phyloP scores from a whole-genome alignment of 2,888 invertebrate genomes.

The Orthosia cruda region DNA sequence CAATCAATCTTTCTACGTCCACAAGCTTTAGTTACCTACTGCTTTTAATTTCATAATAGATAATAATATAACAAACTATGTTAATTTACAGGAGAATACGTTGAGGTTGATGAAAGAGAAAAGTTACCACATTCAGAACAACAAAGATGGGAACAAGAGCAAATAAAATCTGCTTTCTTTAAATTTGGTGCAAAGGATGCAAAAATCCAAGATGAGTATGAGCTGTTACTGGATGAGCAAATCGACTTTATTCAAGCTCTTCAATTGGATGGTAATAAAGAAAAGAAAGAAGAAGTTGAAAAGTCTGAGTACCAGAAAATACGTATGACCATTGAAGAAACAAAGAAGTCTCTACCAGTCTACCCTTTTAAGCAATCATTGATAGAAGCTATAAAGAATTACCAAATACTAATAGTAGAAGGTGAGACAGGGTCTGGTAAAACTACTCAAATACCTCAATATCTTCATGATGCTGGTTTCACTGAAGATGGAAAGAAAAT shows the following conservation, averaged over 20 bases:
- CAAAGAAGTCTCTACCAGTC: slow-evolving; percentile 97
- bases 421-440: slow-evolving; percentile 99
- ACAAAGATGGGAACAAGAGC: slow-evolving; percentile 99
- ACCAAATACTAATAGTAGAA: slow-evolving; percentile 98
- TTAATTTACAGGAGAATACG: slow-evolving; percentile 92
- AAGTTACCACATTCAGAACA: slow-evolving; percentile 96
- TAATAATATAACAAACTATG: not conserved
- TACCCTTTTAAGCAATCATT: slow-evolving; percentile 97
- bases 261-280: slow-evolving; percentile 94
- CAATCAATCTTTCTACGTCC: not conserved
- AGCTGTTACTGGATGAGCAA: slow-evolving; percentile 98
- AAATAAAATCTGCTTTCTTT: slow-evolving; percentile 97
- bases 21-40: not conserved
- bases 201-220: slow-evolving; percentile 95
- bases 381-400: slow-evolving; percentile 97
- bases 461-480: slow-evolving; percentile 98
- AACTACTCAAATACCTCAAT: slow-evolving; percentile 99
- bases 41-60: not conserved
- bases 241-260: slow-evolving; percentile 99
- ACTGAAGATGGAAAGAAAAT: slow-evolving; percentile 96
- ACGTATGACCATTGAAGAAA: slow-evolving; percentile 97
- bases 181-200: slow-evolving; percentile 98
- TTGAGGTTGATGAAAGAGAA: slow-evolving; percentile 97
- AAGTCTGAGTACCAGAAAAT: slow-evolving; percentile 93
- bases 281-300: slow-evolving; percentile 92